Base-by-base conservation (phyloP, 1,140 invertebrate genomes). In the Drosophila malerkotliana region DNA sequence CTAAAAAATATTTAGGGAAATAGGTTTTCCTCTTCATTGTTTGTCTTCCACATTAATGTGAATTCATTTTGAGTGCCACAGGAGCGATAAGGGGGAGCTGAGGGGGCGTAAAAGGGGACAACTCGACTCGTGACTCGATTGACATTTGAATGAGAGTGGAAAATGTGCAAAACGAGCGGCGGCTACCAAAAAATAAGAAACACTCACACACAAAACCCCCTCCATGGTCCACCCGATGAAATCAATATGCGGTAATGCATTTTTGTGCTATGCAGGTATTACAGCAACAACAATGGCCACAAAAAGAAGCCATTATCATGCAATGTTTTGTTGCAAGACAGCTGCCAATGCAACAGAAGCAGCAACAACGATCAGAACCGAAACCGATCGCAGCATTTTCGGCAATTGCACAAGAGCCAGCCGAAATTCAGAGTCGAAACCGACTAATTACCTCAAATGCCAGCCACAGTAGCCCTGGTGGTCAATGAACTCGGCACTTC, bases 61-160 rank as follows among this genome's bases (percentile, higher is more conserved):
- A 64, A 74, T 74, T 66, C 72, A 41, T 75, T 74, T 74, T 44
- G 54, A 32, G 61, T 21, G 26, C 15, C 26, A 10, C 10, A 15
- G 8, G 28, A 15, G 21, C 5, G 32, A 9, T n/a, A n/a, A 10
- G 49, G 1, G 21, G 24, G 12, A 37, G 4, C 26, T 12, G 34
- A 9, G 32, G 44, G 44, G 62, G 45, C 63, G n/a, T 32, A 41
- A 44, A 54, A 49, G 51, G 66, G 63, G 66, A 69, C 64, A 69
- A 73, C 68, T 69, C 63, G 69, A 66, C 79, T 79, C 81, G 82
- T 85, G 81, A 85, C 81, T 87, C 82, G 81, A 74, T 85, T 85
- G 81, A 87, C 81, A 85, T 85, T 85, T 85, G 78, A 85, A 87
- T 85, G 68, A 77, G 82, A 87, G 77, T 80, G 80, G 77, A 67